Base-by-base conservation (phyloP, 37 sponge, comb jelly and placozoan species). In the Spongilla lacustris region DNA sequence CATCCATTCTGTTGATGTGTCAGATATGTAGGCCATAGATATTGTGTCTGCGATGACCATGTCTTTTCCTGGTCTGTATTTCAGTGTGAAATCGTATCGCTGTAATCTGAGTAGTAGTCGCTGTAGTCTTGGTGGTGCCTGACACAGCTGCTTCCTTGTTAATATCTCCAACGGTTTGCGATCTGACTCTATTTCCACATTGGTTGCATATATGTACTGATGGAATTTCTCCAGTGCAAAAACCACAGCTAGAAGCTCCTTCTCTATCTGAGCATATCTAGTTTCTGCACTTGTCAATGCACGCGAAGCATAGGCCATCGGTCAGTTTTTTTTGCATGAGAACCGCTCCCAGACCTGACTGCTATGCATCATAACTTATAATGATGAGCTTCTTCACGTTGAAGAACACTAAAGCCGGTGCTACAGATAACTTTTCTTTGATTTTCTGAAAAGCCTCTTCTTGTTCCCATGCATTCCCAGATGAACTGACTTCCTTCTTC, bases 51-150 rank as follows among this genome's bases (percentile, higher is more conserved):
- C 83, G 27, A 72, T 83, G 26, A 73, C 25, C 27, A 73, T 28
- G 32, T 73, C 49, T 73, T 36, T 36, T 83, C 76, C 84, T 34
- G 84, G 68, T 27, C 34, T 4, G 76, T 75, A 84, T 26, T 28
- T 21, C 22, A 86, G 66, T 50, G 29, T 46, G 67, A 86, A 25
- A 11, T 73, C 66, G 74, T 86, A 80, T 37, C 36, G 70, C 27
- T 86, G 87, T 19, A 86, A 27, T 72, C 74, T 23, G 66, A 86
- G 25, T 17, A 86, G 71, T 81, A 86, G 70, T 14, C 73, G 35
- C 32, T 86, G 87, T 22, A 86, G 67, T 25, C 87, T 77, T 22
- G 74, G n/a, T 28, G 87, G 87, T 28, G 87, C 87, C n/a, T 37
- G 66, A 33, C 73, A 81, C 17, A 86, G 41, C 25, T 73, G 58